A percentile compares a stretch with the other conserved stretches of the same genome.
phyloP scores from a whole-genome alignment of 1,140 invertebrate genomes.

The Harpegnathos saltator region DNA sequence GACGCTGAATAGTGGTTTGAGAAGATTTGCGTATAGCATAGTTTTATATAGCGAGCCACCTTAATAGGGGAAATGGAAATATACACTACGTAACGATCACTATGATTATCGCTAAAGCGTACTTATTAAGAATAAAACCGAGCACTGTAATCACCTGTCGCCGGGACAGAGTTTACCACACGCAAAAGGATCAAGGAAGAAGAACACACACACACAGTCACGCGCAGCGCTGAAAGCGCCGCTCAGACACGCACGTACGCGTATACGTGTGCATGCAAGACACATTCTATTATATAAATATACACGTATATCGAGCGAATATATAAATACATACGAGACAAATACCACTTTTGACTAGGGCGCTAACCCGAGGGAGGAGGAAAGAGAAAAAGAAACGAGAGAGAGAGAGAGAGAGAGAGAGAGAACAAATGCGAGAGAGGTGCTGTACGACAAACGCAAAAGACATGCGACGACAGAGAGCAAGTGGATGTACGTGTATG shows the following conservation, averaged over 20 bases:
- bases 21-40: slow-evolving; percentile 81
- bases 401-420: too few species aligned
- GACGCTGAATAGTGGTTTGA: slow-evolving; percentile 62
- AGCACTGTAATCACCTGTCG: slow-evolving; percentile 64
- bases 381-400: too few species aligned
- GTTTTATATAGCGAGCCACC: slow-evolving; percentile 84
- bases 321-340: slow-evolving; percentile 55
- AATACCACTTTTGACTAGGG: slow-evolving; percentile 52
- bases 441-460: background rate
- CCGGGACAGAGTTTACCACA: background rate
- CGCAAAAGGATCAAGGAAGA: too few species aligned
- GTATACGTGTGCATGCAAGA: background rate
- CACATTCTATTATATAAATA: background rate
- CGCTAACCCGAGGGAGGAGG: slow-evolving; percentile 44
- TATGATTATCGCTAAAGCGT: slow-evolving; percentile 75
- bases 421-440: slow-evolving; percentile 16
- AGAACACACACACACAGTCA: too few species aligned
- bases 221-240: slow-evolving; percentile 36
- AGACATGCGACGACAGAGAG: slow-evolving; percentile 66
- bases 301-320: slow-evolving; percentile 46
- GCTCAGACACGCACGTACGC: background rate
- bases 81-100: slow-evolving; percentile 75
- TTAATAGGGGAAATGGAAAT: slow-evolving; percentile 79
- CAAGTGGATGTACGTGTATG: slow-evolving; percentile 66
- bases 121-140: slow-evolving; percentile 65